Evolutionary conservation across 2,888 invertebrate genomes (phyloP), one percentile per base, ranked within the genome.

Genomic region (Smittia sp.): DNA sequence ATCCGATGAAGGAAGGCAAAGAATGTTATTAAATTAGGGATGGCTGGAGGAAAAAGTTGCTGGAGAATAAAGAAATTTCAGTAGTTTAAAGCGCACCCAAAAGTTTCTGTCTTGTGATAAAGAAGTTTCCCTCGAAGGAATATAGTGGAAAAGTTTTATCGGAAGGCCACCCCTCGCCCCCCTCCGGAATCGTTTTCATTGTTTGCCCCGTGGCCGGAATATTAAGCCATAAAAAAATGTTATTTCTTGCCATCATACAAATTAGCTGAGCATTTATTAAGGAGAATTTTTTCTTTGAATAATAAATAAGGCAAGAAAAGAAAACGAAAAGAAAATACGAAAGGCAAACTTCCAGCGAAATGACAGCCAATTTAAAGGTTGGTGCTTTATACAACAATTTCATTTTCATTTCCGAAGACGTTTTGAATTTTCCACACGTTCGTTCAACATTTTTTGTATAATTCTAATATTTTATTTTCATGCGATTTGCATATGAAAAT

Each of bases 311-410:
- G 24, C 20, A 22, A 62, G 32, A 62, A 22, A 68, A 46, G 1
- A 18, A 68, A 41, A 41, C 1, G 24, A 68, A n/a, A 68, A 11
- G 38, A 68, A 22, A 68, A 46, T 41, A 24, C 46, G 68, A 24
- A 68, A 68, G 46, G 46, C 41, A 46, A 68, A 68, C 46, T 68
- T 46, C 41, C 68, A 68, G 24, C 20, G 46, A 68, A 70, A 70
- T 70, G 70, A 70, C 70, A 70, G 70, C 70, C 70, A 70, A 70
- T 70, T 70, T 70, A 58, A 70, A 70, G 70, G 70, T 70, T 38
- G 20, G 46, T 46, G 27, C 46, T 69, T 46, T 38, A 15, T 20
- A 32, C 32, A 32, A 32, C 18, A 15, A 13, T 22, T 66, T 66
- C 20, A 13, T 38, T 25, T 20, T 18, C 39, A 13, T 66, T 25